Evolutionary conservation across 2,888 invertebrate genomes (phyloP), one percentile per base, ranked within the genome.

Genomic region (Leucania comma): DNA sequence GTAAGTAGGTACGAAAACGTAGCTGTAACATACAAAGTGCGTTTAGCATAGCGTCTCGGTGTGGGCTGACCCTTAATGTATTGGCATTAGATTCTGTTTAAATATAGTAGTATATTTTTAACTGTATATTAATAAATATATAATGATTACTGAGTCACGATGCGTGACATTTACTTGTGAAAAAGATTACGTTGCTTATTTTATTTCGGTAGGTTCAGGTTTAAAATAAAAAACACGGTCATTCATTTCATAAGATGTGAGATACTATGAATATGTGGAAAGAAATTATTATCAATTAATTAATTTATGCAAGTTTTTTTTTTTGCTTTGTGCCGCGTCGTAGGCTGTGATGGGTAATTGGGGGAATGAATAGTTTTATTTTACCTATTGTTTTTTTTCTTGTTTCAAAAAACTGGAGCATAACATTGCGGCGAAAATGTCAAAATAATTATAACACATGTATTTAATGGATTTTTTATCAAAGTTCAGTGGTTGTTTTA

Each of bases 71-170:
- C 57, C n/a, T 17, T 35, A 77, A 62, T 48, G 46, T 80, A 78
- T 80, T 81, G 79, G 68, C 68, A 68, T 77, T 71, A 70, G 57
- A 74, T 17, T 70, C 66, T 38, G 64, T 78, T 62, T 82, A 76
- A 72, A 82, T 50, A 76, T 82, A 78, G 74, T 72, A 59, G 64
- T n/a, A 38, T 72, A 85, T 85, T 84, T 82, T 75, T 81, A 85
- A 66, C 35, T 57, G 29, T 65, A 78, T 85, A 78, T 80, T 78
- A 76, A 86, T 84, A 85, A 78, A 71, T 70, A 46, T 75, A 35
- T 72, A 68, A 71, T 72, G 51, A 72, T 59, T 58, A 46, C 61
- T 78, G 84, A 85, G 46, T 80, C 78, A 80, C 66, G 24, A 17
- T 56, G 54, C 12, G 61, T 72, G 68, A 75, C 65, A 65, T 61